Evolutionary conservation across 1,140 invertebrate species (phyloP), one percentile per base, ranked within the genome.

Genomic region (Zaprionus africanus): DNA sequence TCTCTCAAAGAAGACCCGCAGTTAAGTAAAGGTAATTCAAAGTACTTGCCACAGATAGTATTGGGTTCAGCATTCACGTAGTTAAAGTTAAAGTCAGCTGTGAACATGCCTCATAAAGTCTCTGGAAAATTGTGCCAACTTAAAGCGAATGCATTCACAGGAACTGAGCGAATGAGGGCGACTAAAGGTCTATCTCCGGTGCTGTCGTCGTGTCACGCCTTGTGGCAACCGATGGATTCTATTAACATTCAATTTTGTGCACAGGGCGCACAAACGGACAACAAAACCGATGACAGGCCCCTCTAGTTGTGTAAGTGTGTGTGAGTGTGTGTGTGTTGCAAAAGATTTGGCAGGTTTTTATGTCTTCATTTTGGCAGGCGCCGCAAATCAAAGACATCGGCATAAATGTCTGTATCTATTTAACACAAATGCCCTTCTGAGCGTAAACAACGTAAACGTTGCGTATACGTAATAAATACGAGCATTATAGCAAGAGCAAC

Each of bases 391-490:
- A 63, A 66, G 59, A 65, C 58, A 70, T 67, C 43, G 71, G 49
- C 71, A 60, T 26, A 67, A 76, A 69, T 82, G 67, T 70, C 71
- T 66, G 41, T 70, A 82, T 85, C 61, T 76, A 59, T 41, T 46
- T 62, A 69, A 59, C 59, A 83, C 57, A 64, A 70, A 79, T 67
- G 22, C 70, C 68, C 61, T 58, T 76, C 76, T 57, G 57, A 54
- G 34, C 74, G 81, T 78, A 67, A 74, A 62, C 68, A 73, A 34
- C 68, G 66, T 46, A 51, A 63, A 26, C 65, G 66, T 46, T 51
- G 63, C 61, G 71, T 78, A 74, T 66, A 77, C 63, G 82, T 86
- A 85, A 85, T 86, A 86, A 85, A 84, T 84, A 81, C 78, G 67
- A 62, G 81, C 82, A 81, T 75, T 81, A 84, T 78, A 62, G 57